A percentile compares a stretch with the other conserved stretches of the same genome.
Evolutionary conservation across 53 echinoderm and acorn worm genomes (phyloP).

Genomic region (Arbacia lixula): DNA sequence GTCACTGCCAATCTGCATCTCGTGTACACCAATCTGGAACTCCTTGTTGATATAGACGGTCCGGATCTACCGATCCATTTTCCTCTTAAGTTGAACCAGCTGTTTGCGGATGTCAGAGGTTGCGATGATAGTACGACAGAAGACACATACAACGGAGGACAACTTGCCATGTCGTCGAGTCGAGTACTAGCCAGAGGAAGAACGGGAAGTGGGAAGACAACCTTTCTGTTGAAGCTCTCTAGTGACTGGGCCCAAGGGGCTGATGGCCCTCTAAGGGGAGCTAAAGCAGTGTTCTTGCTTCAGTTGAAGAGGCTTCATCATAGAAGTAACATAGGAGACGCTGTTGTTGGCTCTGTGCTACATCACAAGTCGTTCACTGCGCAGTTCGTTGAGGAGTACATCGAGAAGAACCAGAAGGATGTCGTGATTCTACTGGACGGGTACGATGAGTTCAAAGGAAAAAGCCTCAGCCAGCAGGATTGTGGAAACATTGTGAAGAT

Average conservation of each 20-base stretch:
- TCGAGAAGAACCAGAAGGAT: conserved; percentile 47
- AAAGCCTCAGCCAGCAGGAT: conserved; percentile 56
- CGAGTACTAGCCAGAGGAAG: conserved; percentile 60
- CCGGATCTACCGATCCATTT: conserved; percentile 55
- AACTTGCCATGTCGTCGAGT: background rate
- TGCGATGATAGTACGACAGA: background rate
- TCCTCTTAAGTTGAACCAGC: conserved; percentile 33
- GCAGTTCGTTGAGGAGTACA: conserved; percentile 55
- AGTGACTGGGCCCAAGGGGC: conserved; percentile 56
- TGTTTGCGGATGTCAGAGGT: conserved; percentile 31
- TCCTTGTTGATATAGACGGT: conserved; percentile 56
- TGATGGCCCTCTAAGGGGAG: conserved; percentile 16
- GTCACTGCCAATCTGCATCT: conserved; percentile 36
- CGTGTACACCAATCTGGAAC: conserved; percentile 69
- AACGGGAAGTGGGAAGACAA: conserved; percentile 73
- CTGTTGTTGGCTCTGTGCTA: conserved; percentile 56
- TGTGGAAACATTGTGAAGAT: conserved; percentile 69
- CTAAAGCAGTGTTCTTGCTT: conserved; percentile 51
- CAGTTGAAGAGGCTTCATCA: conserved; percentile 69
- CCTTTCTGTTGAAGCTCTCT: conserved; percentile 61
- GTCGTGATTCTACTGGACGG: conserved; percentile 66
- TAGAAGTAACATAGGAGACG: conserved; percentile 60
- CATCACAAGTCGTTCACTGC: conserved; percentile 43
- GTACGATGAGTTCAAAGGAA: conserved; percentile 77
- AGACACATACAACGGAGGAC: background rate